Percentiles rank a stretch among this genome's conserved stretches.
These are phyloP conservation scores for Myotis yumanensis DNA, from an alignment of 2,113 vertebrate genomes.

Conservation along the genomic window DNA sequence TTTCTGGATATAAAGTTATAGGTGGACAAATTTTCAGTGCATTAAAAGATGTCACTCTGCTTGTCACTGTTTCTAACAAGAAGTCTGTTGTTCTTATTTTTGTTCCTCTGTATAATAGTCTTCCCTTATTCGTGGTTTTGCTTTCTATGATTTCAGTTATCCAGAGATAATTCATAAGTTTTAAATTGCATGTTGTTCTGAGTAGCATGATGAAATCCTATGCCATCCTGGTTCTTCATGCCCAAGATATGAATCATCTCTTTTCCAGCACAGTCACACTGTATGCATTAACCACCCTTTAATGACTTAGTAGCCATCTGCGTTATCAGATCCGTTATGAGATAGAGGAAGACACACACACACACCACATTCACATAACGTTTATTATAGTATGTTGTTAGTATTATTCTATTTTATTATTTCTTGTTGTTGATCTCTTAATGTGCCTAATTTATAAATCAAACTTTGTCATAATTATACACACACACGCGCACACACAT, in stretches of 20 bases:
- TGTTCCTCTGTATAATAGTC: background rate
- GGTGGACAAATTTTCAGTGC: background rate
- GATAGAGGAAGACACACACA: background rate
- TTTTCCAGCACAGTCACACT: background rate
- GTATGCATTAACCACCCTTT: background rate
- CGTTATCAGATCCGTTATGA: background rate
- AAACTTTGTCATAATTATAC: background rate
- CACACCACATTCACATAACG: background rate
- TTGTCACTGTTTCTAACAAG: background rate
- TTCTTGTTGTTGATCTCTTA: background rate
- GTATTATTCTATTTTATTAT: background rate
- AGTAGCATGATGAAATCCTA: background rate
- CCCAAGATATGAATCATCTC: background rate
- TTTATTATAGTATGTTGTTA: background rate
- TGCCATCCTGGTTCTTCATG: background rate
- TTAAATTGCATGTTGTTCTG: background rate
- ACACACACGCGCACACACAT: too few species aligned
- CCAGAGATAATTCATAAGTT: background rate
- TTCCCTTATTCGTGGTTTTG: background rate
- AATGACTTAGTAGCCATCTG: background rate
- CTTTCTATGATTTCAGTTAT: background rate
- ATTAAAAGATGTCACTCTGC: background rate
- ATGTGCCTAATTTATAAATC: background rate
- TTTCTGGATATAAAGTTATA: background rate
- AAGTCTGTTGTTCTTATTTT: background rate